Percentiles rank a stretch among this genome's conserved stretches.
Evolutionary conservation across 2,888 invertebrate genomes (phyloP).

Genomic region (Clusia tigrina): DNA sequence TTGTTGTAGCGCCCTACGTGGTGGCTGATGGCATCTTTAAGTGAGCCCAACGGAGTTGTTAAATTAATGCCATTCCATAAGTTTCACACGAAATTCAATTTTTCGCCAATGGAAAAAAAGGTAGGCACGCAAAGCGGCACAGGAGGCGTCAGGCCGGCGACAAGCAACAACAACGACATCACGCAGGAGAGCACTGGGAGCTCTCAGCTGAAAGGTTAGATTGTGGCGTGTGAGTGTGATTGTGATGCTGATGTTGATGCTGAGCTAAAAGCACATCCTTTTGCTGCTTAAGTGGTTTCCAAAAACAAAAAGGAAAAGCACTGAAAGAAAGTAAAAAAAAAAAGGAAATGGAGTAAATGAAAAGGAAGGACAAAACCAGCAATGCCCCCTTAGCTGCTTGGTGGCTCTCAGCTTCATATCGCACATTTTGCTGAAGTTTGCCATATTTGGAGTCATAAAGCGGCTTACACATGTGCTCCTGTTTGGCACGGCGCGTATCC

Average conservation of each 20-base stretch:
- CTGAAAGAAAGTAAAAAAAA: conserved; percentile 5
- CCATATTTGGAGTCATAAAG: not conserved
- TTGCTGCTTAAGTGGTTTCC: not conserved
- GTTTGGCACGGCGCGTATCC: conserved; percentile 10
- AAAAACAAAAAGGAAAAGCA: not conserved
- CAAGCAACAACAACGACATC: no score
- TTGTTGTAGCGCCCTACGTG: not conserved
- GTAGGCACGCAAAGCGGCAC: not conserved
- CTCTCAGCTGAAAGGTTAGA: not conserved
- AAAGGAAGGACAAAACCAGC: not conserved
- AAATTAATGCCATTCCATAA: conserved; percentile 60
- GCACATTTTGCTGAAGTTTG: conserved; percentile 1
- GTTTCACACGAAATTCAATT: conserved; percentile 60
- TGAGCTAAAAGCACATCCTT: not conserved
- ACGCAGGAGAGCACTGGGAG: conserved; percentile 18
- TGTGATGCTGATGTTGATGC: no score
- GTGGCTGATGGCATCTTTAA: conserved; percentile 29
- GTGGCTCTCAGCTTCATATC: not conserved
- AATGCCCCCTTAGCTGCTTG: not conserved
- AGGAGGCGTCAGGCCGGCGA: conserved; percentile 10
- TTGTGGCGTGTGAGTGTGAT: not conserved
- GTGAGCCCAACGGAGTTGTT: conserved; percentile 47
- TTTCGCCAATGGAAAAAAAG: conserved; percentile 39
- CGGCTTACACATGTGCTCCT: not conserved
- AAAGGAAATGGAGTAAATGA: not conserved